phyloP scores from a whole-genome alignment of 1,140 invertebrate genomes.

The Littorina saxatilis region DNA sequence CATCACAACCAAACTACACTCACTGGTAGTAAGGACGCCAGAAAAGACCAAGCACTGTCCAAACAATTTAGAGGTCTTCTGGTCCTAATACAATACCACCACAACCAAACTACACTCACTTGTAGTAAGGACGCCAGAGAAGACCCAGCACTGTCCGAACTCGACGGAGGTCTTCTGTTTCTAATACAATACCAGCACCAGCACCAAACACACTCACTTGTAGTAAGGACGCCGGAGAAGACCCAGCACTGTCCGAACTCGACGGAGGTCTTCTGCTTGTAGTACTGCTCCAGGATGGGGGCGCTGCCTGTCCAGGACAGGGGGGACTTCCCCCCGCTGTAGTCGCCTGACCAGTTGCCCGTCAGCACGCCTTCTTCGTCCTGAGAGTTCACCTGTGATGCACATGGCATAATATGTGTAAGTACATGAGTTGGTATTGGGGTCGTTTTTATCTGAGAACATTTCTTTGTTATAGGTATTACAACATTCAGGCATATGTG shows the following conservation, averaged over 20 bases:
- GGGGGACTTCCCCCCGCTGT: conserved; percentile 84
- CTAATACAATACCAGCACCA: too few species aligned
- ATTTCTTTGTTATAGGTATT: background rate
- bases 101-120: too few species aligned
- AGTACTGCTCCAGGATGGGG: conserved; percentile 90
- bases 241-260: conserved; percentile 96
- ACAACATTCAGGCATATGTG: background rate
- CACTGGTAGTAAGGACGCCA: too few species aligned
- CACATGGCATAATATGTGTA: background rate
- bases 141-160: too few species aligned
- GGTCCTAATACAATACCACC: too few species aligned
- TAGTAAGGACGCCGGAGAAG: conserved; percentile 75
- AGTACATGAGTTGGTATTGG: background rate
- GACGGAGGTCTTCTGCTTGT: conserved; percentile 85
- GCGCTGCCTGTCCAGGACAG: conserved; percentile 91
- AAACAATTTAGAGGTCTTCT: too few species aligned
- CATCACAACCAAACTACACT: too few species aligned
- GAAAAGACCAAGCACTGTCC: too few species aligned
- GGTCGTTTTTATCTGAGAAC: background rate
- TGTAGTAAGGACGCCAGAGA: too few species aligned
- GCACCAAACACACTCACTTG: background rate
- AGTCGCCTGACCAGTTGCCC: conserved; percentile 93
- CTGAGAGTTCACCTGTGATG: conserved; percentile 64
- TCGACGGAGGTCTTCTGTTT: too few species aligned
- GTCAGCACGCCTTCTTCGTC: conserved; percentile 91